These are phyloP conservation scores for Platalea minor DNA, from an alignment of 2,797 vertebrate species.

Conservation along the genomic window DNA sequence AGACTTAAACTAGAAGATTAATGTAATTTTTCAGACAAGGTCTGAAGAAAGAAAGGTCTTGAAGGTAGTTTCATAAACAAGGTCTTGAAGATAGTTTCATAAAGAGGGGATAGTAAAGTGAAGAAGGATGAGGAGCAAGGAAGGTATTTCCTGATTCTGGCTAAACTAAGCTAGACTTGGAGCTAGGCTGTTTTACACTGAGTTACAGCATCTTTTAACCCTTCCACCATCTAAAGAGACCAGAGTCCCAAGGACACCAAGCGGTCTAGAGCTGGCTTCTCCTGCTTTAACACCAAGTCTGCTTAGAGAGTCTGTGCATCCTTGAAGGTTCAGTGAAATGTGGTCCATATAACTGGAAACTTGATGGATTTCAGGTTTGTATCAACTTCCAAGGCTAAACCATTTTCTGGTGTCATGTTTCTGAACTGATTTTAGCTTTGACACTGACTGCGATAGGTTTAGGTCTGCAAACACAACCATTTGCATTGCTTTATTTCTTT, in stretches of 20 bases:
- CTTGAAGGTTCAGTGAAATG: not conserved
- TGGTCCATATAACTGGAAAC: not conserved
- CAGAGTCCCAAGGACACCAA: not conserved
- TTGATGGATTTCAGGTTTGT: not conserved
- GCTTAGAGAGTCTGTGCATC: not conserved
- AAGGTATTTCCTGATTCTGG: not conserved
- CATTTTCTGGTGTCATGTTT: not conserved
- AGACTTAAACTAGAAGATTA: not conserved
- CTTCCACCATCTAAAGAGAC: not conserved
- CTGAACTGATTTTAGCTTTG: not conserved
- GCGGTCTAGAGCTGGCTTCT: not conserved
- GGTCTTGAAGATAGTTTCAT: not conserved
- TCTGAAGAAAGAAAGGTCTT: too few species aligned
- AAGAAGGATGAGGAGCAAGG: not conserved
- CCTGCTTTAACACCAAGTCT: not conserved
- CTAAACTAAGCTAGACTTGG: not conserved
- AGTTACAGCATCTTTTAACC: not conserved
- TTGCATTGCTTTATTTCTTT: not conserved
- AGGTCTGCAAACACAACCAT: not conserved
- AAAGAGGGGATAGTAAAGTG: not conserved
- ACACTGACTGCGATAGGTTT: not conserved
- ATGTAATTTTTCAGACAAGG: not conserved
- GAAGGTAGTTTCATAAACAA: not conserved
- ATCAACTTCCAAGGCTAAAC: not conserved
- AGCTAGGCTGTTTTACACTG: not conserved